Evolutionary conservation across 2,113 vertebrate genomes (phyloP).

Genomic region (Microtus montanus): DNA sequence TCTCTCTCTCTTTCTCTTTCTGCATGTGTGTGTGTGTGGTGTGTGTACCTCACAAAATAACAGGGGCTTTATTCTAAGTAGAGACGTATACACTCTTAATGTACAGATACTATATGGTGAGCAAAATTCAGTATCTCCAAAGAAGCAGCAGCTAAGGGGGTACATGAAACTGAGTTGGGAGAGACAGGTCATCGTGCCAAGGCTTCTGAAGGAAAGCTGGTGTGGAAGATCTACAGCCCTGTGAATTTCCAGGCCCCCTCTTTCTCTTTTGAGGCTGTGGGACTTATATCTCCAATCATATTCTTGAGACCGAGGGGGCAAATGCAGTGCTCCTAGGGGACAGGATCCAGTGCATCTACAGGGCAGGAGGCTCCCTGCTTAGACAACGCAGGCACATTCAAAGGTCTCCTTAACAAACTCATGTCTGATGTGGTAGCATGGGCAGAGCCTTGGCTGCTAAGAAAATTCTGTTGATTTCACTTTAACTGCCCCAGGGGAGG

Average conservation of each 20-base stretch:
- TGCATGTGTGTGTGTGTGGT: neutral
- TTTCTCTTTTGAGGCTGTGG: neutral
- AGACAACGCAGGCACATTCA: neutral
- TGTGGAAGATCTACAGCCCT: constrained; percentile 25
- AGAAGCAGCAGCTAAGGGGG: neutral
- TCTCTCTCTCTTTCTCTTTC: too few relatives aligned
- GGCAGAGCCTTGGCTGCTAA: too few relatives aligned
- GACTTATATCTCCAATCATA: neutral
- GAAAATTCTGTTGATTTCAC: neutral
- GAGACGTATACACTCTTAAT: neutral
- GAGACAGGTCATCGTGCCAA: fast-evolving
- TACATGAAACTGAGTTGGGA: neutral
- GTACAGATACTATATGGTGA: constrained; percentile 19
- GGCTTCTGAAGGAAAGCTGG: neutral
- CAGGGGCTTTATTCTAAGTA: neutral
- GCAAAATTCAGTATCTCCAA: neutral
- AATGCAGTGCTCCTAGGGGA: too few relatives aligned
- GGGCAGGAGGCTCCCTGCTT: neutral
- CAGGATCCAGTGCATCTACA: neutral
- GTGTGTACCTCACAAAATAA: neutral
- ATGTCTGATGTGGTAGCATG: neutral
- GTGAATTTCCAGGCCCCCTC: neutral
- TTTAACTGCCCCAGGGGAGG: constrained; percentile 7
- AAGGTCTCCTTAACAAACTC: neutral
- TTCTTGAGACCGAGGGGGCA: neutral